Evolutionary conservation across 2,888 invertebrate species (phyloP), one percentile per base, ranked within the genome.

Genomic region (Drosophila anomalata): DNA sequence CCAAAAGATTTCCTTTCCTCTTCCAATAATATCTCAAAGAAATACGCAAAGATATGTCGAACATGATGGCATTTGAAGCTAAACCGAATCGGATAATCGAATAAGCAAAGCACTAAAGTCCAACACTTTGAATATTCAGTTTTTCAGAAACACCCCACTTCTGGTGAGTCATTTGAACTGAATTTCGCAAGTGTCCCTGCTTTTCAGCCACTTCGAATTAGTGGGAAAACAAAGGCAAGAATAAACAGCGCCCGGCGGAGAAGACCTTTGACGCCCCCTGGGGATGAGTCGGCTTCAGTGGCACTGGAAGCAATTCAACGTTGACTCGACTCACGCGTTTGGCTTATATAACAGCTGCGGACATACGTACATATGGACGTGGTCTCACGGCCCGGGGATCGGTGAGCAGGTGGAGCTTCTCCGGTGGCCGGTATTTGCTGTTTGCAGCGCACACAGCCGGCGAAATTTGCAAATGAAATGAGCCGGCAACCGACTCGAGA

Each of bases 381-480:
- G 48, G 26, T 47, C 20, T 42, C 26, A 26, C 31, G 22, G 53
- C 36, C 52, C 26, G 41, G 29, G 9, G 29, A 8, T 17, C 17
- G 46, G 26, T 51, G 29, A n/a, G 46, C 29, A 29, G 20, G 20
- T 41, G 24, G 29, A 66, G 66, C 65, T 66, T 29, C 54, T 46
- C 66, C 26, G 6, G 66, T 26, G 66, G 66, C 66, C 41, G 42
- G 39, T 65, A 54, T 65, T 66, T 66, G 41, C 53, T 74, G 55
- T 78, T 80, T 78, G 60, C 51, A 67, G 75, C 68, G 76, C 74
- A 66, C 65, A 52, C 42, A 76, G 51, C 71, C 76, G 85, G 76
- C 59, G 63, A 70, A 65, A 81, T 85, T 75, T 79, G 77, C 79
- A 81, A 79, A 73, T 29, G 41, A 54, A 80, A 75, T 76, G 62